Conservation (phyloP, 2,113 vertebrate genomes). For the Amblyopsis rosae region DNA sequence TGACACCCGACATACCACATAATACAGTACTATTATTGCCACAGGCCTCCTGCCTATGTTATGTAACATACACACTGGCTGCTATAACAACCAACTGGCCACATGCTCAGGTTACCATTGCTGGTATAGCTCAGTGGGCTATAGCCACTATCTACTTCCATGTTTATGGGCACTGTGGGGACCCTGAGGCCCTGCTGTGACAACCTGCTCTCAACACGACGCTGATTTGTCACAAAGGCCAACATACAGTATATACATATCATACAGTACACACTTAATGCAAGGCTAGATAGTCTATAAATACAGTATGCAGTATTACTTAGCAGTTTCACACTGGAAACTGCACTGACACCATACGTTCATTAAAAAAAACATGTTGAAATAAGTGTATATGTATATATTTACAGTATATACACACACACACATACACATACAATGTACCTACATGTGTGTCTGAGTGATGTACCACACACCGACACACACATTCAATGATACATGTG, state of each 20-base stretch:
- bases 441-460: not conserved
- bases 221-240: slow-evolving; percentile 5
- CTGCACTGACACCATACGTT: too few species aligned
- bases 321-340: too few species aligned
- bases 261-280: not conserved
- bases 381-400: not conserved
- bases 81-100: slow-evolving; percentile 69
- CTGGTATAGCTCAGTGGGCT: slow-evolving; percentile 28
- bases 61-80: slow-evolving; percentile 76
- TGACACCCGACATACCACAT: slow-evolving; percentile 49
- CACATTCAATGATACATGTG: too few species aligned
- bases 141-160: slow-evolving; percentile 15
- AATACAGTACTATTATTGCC: slow-evolving; percentile 55
- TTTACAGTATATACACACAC: not conserved
- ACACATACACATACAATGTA: not conserved
- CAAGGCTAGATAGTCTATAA: not conserved
- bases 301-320: too few species aligned
- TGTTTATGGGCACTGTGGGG: slow-evolving; percentile 44
- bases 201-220: slow-evolving; percentile 45
- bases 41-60: slow-evolving; percentile 49
- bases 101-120: slow-evolving; percentile 56
- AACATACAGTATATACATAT: not conserved
- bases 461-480: not conserved
- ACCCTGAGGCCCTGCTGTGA: slow-evolving; percentile 59
- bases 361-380: not conserved